A percentile compares a stretch with the other conserved stretches of the same genome.
Conservation (phyloP, 92 coral and sea anemone genomes). For the Desmophyllum pertusum region DNA sequence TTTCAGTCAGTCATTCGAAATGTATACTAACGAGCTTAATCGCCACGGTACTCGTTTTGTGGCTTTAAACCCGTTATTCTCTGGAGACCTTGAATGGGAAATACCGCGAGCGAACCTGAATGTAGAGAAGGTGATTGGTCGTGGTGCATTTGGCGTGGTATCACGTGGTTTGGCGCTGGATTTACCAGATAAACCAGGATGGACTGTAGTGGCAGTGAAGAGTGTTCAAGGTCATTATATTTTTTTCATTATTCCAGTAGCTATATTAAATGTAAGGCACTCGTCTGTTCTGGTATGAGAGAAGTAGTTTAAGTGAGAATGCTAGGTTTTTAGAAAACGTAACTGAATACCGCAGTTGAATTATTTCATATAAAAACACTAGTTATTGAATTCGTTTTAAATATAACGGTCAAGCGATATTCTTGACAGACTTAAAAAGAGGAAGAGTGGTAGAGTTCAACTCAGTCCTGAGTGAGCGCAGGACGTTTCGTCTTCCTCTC, state of each 20-base stretch:
- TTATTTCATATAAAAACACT: no score
- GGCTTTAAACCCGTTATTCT: not conserved
- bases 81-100: constrained; percentile 57
- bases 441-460: no score
- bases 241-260: not conserved
- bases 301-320: no score
- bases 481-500: no score
- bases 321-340: not conserved
- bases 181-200: constrained; percentile 52
- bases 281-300: not conserved
- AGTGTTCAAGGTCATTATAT: constrained; percentile 55
- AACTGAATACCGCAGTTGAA: no score
- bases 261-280: not conserved
- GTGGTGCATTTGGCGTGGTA: constrained; percentile 76
- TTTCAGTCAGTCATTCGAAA: not conserved
- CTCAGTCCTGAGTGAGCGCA: no score
- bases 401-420: no score
- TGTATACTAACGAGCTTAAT: not conserved
- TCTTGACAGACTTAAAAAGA: no score
- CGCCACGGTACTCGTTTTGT: not conserved
- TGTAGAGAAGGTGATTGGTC: constrained; percentile 66
- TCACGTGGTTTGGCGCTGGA: constrained; percentile 58
- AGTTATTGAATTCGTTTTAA: no score
- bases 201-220: constrained; percentile 69
- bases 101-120: constrained; percentile 58